Percentiles rank a stretch among this genome's conserved stretches.
phyloP scores from a whole-genome alignment of 2,888 invertebrate genomes.

The Bombyx huttoni region DNA sequence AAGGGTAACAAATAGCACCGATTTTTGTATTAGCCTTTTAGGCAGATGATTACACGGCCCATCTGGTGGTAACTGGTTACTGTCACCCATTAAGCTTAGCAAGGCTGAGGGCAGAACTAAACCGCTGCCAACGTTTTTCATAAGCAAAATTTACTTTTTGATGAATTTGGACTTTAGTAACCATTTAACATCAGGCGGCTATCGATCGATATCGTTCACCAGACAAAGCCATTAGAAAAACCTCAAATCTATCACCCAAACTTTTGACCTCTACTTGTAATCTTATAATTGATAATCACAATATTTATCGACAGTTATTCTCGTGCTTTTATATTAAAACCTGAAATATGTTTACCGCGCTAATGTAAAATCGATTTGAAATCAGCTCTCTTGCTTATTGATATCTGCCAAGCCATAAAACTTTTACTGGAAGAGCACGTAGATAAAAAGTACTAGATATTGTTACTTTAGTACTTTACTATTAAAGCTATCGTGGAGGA shows the following conservation, averaged over 20 bases:
- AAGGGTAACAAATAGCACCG: too few species aligned
- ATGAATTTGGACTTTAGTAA: too few species aligned
- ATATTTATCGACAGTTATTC: neutral
- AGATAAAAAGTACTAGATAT: neutral
- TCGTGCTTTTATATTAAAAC: neutral
- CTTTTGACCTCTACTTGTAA: constrained; percentile 6
- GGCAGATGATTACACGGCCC: too few species aligned
- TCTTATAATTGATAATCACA: neutral
- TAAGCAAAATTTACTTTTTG: too few species aligned
- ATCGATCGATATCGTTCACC: too few species aligned
- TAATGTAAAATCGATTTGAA: constrained; percentile 13
- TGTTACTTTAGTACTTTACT: neutral
- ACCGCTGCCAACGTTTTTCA: too few species aligned
- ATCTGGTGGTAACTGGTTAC: too few species aligned
- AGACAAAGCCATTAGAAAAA: too few species aligned
- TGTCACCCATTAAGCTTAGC: too few species aligned
- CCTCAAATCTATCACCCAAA: neutral
- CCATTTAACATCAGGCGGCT: too few species aligned
- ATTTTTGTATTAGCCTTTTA: too few species aligned
- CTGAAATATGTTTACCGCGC: neutral
- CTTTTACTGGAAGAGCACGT: constrained; percentile 2
- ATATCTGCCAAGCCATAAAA: constrained; percentile 4
- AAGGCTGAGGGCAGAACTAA: too few species aligned
- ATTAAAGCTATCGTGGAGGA: neutral
- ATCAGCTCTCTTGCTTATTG: constrained; percentile 10